Conservation (phyloP, 2,113 vertebrate genomes). For the Laticauda laticaudata region DNA sequence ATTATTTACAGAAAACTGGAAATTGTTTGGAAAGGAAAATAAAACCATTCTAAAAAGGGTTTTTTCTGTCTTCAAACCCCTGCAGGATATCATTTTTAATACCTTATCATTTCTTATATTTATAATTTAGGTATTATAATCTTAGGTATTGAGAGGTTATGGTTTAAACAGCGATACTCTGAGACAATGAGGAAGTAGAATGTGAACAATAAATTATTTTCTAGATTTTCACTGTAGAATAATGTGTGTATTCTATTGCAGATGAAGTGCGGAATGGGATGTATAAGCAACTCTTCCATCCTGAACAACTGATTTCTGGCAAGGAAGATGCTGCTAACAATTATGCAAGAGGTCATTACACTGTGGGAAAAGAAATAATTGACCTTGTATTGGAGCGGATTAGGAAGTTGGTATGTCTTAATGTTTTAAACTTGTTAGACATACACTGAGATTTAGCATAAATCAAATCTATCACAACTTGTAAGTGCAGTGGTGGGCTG, state of each 20-base stretch:
- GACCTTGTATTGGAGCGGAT: slow-evolving; percentile 79
- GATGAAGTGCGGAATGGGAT: slow-evolving; percentile 80
- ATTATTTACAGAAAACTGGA: background rate
- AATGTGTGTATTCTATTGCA: slow-evolving; percentile 34
- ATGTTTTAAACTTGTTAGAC: background rate
- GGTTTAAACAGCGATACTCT: background rate
- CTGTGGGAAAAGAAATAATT: slow-evolving; percentile 83
- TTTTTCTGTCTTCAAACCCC: background rate
- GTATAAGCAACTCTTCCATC: slow-evolving; percentile 81
- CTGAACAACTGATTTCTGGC: slow-evolving; percentile 86
- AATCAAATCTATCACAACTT: background rate
- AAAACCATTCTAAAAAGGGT: background rate
- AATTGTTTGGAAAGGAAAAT: background rate
- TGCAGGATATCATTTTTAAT: background rate
- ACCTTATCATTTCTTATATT: background rate
- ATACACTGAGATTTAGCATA: background rate
- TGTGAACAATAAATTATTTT: background rate
- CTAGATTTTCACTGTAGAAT: background rate
- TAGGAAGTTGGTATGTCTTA: slow-evolving; percentile 76
- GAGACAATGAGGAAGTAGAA: background rate
- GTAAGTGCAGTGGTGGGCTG: background rate
- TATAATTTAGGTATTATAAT: background rate
- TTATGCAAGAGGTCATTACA: slow-evolving; percentile 86
- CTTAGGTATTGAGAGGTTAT: background rate
- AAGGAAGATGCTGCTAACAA: slow-evolving; percentile 89